Evolutionary conservation across 2,888 invertebrate genomes (phyloP).

Genomic region (Cecidostiba fungosa): DNA sequence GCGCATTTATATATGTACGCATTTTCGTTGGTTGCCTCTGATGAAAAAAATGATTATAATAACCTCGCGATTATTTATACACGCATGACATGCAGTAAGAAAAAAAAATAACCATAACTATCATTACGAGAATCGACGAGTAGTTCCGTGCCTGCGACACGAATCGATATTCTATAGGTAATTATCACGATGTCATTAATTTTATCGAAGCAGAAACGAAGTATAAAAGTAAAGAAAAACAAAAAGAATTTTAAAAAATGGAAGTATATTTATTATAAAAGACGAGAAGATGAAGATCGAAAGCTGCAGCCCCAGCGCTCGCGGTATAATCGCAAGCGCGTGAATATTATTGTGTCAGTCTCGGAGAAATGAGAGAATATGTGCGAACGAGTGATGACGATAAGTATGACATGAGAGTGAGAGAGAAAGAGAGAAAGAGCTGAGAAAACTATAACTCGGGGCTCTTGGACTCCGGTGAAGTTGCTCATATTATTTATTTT

Average conservation of each 20-base stretch:
- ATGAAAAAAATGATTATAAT: slow-evolving; percentile 50
- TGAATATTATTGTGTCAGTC: slow-evolving; percentile 9
- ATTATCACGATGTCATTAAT: slow-evolving; percentile 46
- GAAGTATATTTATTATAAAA: slow-evolving; percentile 24
- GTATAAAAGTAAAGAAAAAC: neutral
- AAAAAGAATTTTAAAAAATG: slow-evolving; percentile 25
- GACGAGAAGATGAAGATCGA: neutral
- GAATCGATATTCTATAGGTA: slow-evolving; percentile 30
- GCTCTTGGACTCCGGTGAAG: slow-evolving; percentile 68
- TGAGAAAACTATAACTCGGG: slow-evolving; percentile 28
- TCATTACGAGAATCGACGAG: slow-evolving; percentile 25
- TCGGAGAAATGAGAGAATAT: neutral
- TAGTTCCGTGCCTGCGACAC: slow-evolving; percentile 48
- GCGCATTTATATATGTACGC: slow-evolving; percentile 76
- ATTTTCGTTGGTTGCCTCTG: slow-evolving; percentile 71
- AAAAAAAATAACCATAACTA: slow-evolving; percentile 23
- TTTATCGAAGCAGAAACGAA: slow-evolving; percentile 37
- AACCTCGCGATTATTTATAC: slow-evolving; percentile 63
- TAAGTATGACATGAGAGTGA: neutral
- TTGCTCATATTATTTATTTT: slow-evolving; percentile 72
- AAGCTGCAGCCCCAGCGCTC: neutral
- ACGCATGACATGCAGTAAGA: slow-evolving; percentile 21
- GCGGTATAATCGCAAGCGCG: neutral
- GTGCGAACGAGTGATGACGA: neutral
- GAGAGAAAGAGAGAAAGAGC: neutral